Conservation (phyloP, 1,140 invertebrate genomes). For the Ceratoteleas bidentatus region DNA sequence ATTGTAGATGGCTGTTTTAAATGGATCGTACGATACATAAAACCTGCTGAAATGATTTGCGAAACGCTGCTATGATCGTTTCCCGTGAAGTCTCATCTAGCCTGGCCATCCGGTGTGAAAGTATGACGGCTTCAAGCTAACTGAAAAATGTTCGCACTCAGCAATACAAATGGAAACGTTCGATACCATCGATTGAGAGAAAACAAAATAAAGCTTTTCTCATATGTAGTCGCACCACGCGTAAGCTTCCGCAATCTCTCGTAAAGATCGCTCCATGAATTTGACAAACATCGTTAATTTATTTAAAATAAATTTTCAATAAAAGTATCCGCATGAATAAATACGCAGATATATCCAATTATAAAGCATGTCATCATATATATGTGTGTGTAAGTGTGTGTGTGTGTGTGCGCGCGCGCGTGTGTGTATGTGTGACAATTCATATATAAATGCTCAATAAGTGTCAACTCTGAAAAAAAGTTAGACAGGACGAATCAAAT, state of each 20-base stretch:
- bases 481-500: conserved; percentile 35
- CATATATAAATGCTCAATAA: conserved; percentile 12
- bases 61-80: conserved; percentile 60
- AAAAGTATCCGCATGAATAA: conserved; percentile 16
- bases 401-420: too few species aligned
- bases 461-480: conserved; percentile 12
- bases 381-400: too few species aligned
- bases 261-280: conserved; percentile 6
- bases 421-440: not conserved
- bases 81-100: conserved; percentile 62
- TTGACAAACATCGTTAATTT: conserved; percentile 36
- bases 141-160: conserved; percentile 72
- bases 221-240: conserved; percentile 39
- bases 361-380: not conserved
- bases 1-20: conserved; percentile 28
- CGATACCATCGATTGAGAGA: conserved; percentile 64
- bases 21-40: conserved; percentile 49
- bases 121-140: conserved; percentile 55
- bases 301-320: conserved; percentile 35
- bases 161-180: conserved; percentile 73
- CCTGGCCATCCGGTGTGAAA: conserved; percentile 38
- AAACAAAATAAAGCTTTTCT: conserved; percentile 68
- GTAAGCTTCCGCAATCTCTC: conserved; percentile 35
- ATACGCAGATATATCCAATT: conserved; percentile 20
- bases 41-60: conserved; percentile 62